A percentile compares a stretch with the other conserved stretches of the same genome.
phyloP scores from a whole-genome alignment of 2,888 invertebrate species.

The Drosophila robusta region DNA sequence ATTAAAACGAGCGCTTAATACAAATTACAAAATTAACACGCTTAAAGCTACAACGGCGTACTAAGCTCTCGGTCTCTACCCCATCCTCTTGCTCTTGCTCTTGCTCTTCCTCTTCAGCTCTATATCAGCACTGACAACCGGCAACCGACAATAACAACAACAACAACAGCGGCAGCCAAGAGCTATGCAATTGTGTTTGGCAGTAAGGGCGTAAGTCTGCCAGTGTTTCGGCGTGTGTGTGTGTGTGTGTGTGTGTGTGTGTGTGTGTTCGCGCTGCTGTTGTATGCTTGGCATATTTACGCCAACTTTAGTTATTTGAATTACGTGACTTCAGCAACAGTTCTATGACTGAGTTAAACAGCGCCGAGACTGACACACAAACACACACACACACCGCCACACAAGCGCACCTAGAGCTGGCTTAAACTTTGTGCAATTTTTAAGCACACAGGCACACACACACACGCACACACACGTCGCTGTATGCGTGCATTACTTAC shows the following conservation, averaged over 20 bases:
- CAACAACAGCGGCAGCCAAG: conserved; percentile 35
- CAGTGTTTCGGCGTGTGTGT: conserved; percentile 5
- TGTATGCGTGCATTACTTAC: conserved; percentile 68
- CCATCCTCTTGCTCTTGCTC: not conserved
- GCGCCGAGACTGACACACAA: conserved; percentile 31
- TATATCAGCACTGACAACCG: conserved; percentile 24
- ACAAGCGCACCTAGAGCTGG: conserved; percentile 16
- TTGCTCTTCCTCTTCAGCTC: not conserved
- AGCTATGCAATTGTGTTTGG: conserved; percentile 59
- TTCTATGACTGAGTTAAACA: conserved; percentile 73
- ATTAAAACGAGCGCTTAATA: conserved; percentile 64
- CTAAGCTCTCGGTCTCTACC: conserved; percentile 31
- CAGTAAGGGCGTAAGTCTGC: conserved; percentile 46
- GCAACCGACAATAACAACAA: conserved; percentile 28
- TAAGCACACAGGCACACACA: conserved; percentile 47
- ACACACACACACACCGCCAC: conserved; percentile 19
- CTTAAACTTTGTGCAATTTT: conserved; percentile 53
- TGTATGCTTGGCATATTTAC: conserved; percentile 80
- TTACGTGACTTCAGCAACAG: conserved; percentile 83
- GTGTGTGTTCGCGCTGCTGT: conserved; percentile 44
- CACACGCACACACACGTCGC: conserved; percentile 18
- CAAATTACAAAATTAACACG: conserved; percentile 68
- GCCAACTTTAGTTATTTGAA: conserved; percentile 83
- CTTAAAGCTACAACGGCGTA: conserved; percentile 50
- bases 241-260: conserved; percentile 13